Conservation (phyloP, 1,140 invertebrate genomes). For the Rhyacophila brunnea region DNA sequence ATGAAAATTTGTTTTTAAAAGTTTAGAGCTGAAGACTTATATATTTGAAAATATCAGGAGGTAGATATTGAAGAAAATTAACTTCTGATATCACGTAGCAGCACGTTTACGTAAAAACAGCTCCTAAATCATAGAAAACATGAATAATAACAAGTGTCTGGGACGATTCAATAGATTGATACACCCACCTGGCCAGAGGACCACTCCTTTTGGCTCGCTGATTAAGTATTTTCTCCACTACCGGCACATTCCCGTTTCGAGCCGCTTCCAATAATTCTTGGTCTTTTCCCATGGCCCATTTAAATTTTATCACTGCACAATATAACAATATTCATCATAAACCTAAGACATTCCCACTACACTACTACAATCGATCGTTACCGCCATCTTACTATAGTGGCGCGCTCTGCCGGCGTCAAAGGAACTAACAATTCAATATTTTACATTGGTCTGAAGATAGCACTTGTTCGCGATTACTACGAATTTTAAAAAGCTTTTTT, state of each 20-base stretch:
- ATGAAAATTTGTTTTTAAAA: background rate
- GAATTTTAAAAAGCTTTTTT: too few species aligned
- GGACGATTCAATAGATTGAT: conserved; percentile 14
- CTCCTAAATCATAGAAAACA: conserved; percentile 7
- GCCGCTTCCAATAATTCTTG: conserved; percentile 94
- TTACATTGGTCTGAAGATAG: conserved; percentile 16
- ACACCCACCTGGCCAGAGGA: conserved; percentile 84
- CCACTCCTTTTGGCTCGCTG: conserved; percentile 89
- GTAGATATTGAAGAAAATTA: background rate
- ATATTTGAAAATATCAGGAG: too few species aligned
- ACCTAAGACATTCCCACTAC: conserved; percentile 52
- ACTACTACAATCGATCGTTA: conserved; percentile 71
- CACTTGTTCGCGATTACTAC: conserved; percentile 8
- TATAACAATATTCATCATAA: conserved; percentile 40
- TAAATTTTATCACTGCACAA: conserved; percentile 52
- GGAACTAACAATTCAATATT: conserved; percentile 43
- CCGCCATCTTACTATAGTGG: conserved; percentile 65
- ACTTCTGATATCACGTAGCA: background rate
- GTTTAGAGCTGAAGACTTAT: too few species aligned
- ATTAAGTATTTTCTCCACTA: conserved; percentile 88
- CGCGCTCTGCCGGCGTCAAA: conserved; percentile 52
- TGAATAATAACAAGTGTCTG: conserved; percentile 27
- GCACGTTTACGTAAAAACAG: background rate
- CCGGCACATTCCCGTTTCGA: conserved; percentile 82
- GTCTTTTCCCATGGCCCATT: conserved; percentile 89